Evolutionary conservation across 92 coral and sea anemone genomes (phyloP).

Genomic region (Paramuricea clavata): DNA sequence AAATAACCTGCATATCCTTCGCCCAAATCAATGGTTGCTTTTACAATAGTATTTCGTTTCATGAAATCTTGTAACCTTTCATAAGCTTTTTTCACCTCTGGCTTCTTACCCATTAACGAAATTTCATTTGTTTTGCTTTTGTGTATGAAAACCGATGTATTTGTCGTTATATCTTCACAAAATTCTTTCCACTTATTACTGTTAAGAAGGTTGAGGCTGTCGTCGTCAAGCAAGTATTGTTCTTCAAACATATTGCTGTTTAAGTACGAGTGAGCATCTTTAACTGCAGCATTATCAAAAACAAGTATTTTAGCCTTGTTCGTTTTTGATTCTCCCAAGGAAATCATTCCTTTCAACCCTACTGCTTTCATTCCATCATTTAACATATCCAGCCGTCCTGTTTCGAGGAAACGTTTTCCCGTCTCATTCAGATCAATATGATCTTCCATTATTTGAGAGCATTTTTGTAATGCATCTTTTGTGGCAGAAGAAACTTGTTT

Average conservation of each 20-base stretch:
- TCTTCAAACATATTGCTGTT: constrained; percentile 52
- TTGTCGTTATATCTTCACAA: background rate
- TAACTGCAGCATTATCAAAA: background rate
- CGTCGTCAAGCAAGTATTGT: constrained; percentile 57
- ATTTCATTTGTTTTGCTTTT: constrained; percentile 12
- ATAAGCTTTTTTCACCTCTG: constrained; percentile 49
- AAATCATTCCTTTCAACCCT: constrained; percentile 6
- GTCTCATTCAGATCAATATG: background rate
- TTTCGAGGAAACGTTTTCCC: background rate
- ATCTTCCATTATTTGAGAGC: background rate
- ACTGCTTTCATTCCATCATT: constrained; percentile 1
- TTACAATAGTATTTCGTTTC: constrained; percentile 73
- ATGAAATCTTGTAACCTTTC: constrained; percentile 60
- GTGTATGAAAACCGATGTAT: background rate
- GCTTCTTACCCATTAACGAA: constrained; percentile 69
- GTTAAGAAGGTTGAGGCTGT: constrained; percentile 55
- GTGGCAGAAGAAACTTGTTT: background rate
- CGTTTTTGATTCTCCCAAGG: background rate
- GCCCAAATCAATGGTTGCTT: constrained; percentile 26
- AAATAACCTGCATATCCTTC: constrained; percentile 65
- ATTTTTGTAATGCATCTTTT: background rate
- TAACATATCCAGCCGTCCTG: background rate
- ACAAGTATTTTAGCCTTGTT: background rate
- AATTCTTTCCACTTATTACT: constrained; percentile 71
- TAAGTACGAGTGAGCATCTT: background rate